phyloP scores from a whole-genome alignment of 1,140 invertebrate species.

The Drosophila bocqueti region DNA sequence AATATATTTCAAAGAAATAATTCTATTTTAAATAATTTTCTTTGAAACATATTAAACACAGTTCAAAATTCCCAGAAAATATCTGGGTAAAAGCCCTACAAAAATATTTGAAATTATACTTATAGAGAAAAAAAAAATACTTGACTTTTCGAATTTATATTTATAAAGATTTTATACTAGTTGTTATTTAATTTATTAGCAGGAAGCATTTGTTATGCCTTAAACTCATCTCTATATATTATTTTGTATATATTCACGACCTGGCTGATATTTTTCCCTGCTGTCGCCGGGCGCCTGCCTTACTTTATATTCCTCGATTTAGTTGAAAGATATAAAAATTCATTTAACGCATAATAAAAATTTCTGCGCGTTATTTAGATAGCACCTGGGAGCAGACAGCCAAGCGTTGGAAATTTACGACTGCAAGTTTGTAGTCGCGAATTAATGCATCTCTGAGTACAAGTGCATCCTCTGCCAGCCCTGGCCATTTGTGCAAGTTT shows the following conservation, averaged over 20 bases:
- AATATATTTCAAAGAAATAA: neutral
- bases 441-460: conserved; percentile 18
- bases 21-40: neutral
- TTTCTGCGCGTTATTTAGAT: conserved; percentile 73
- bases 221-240: neutral
- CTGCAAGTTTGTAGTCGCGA: conserved; percentile 41
- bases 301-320: conserved; percentile 35
- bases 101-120: neutral
- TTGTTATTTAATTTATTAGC: neutral
- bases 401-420: conserved; percentile 35
- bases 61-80: neutral
- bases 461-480: conserved; percentile 3
- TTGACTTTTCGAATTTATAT: neutral
- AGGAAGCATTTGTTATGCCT: conserved; percentile 6
- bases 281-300: neutral
- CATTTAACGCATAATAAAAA: conserved; percentile 81
- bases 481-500: conserved; percentile 50
- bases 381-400: conserved; percentile 44
- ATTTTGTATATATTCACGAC: neutral
- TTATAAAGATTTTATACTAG: neutral
- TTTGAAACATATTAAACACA: neutral
- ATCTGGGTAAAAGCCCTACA: too few relatives aligned
- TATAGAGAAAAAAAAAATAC: neutral
- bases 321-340: conserved; percentile 73
- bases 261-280: neutral